A percentile compares a stretch with the other conserved stretches of the same genome.
These are phyloP conservation scores for Conger conger DNA, from an alignment of 2,113 vertebrate species.

Conservation along the genomic window DNA sequence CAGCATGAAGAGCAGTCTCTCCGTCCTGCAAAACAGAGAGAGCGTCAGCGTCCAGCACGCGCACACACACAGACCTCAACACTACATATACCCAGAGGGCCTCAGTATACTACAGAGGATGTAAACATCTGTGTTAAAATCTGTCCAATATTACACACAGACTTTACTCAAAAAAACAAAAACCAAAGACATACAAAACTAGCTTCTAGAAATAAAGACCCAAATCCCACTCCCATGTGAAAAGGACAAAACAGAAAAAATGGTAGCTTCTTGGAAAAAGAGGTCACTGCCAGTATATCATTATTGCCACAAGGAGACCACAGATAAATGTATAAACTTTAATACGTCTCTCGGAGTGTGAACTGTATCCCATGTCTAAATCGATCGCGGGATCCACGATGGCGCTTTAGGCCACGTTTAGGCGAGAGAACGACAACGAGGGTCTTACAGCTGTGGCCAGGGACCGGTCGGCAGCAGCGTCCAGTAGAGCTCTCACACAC, in stretches of 20 bases:
- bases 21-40: slow-evolving; percentile 74
- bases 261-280: not conserved
- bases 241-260: no score
- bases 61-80: not conserved
- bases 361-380: no score
- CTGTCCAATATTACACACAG: not conserved
- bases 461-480: slow-evolving; percentile 76
- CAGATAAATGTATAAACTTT: no score
- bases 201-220: not conserved
- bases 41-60: not conserved
- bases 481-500: slow-evolving; percentile 79
- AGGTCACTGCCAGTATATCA: not conserved
- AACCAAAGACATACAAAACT: not conserved
- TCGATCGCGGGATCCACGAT: no score
- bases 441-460: slow-evolving; percentile 73
- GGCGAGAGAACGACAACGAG: not conserved
- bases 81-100: no score
- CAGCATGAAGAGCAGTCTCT: slow-evolving; percentile 84
- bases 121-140: no score
- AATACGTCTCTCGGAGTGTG: no score
- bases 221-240: not conserved
- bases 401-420: no score
- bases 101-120: not conserved
- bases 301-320: not conserved
- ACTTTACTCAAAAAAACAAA: no score